Percentiles rank a stretch among this genome's conserved stretches.
Evolutionary conservation across 2,113 vertebrate genomes (phyloP).

Genomic region (Hippocampus comes): DNA sequence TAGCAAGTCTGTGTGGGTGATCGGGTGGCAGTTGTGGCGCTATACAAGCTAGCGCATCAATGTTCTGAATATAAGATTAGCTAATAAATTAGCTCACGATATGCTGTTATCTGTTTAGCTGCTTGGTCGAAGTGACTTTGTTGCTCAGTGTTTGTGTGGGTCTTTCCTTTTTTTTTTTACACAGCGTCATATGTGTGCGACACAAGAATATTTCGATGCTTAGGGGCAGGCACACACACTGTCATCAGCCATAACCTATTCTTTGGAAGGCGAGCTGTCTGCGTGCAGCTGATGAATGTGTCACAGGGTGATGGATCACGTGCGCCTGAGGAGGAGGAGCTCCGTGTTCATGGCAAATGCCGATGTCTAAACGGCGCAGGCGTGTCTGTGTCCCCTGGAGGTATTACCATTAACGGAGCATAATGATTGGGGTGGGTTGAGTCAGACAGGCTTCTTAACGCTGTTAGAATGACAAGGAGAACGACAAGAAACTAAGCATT

Average conservation of each 20-base stretch:
- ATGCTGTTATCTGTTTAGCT: no score
- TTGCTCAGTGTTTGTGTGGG: no score
- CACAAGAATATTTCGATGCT: neutral
- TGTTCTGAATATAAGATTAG: no score
- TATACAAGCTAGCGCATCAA: no score
- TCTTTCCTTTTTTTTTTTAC: no score
- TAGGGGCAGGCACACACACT: neutral
- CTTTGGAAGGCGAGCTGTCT: neutral
- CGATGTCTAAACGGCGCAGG: neutral
- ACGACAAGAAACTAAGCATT: neutral
- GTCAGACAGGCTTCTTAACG: neutral
- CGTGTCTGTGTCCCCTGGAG: neutral
- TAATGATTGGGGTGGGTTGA: neutral
- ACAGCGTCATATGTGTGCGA: neutral
- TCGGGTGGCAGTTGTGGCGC: no score
- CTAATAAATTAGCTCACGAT: no score
- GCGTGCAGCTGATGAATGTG: neutral
- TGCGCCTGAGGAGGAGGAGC: neutral
- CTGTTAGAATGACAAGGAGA: neutral
- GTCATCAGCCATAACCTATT: neutral
- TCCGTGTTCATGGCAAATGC: neutral
- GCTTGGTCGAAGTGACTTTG: no score
- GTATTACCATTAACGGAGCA: neutral
- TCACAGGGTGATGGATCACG: neutral
- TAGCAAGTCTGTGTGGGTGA: no score